Evolutionary conservation across 2,797 vertebrate genomes (phyloP), one percentile per base, ranked within the genome.

Genomic region (Sebastes matsubarae): DNA sequence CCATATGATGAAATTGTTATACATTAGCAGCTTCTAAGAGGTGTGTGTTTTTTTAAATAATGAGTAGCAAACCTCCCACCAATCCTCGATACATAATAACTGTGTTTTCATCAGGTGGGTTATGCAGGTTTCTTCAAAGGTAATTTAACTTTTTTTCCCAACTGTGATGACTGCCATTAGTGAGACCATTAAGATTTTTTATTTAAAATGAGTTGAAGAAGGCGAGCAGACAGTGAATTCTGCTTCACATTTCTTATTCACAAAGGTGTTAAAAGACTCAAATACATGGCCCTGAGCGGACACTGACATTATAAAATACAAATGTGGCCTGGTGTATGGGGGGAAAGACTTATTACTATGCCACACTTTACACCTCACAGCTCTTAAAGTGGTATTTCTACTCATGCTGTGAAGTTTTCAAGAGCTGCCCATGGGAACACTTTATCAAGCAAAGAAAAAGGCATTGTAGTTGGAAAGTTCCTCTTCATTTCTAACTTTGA

Each of bases 241-340:
- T 54, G 16, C 65, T 70, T 70, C 38, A 67, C 60, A 84, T 81
- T 87, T 84, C 6, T 54, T 75, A 85, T 83, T 82, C 87, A 86
- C 34, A 89, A 52, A 79, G 59, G 61, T 59, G 66, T 76, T 87
- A 65, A 75, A 75, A 80, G 58, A 67, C 68, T 80, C 20, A 72
- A 73, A 75, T 57, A 54, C 61, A 67, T 70, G 71, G 76, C 82
- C 81, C 68, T 81, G 70, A 86, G 83, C 83, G 72, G 70, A 85
- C 74, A 78, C 36, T 76, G 85, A 65, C 65, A 83, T 86, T 83
- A 65, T 84, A 29, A 34, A 58, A 69, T 58, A 75, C 69, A 80
- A 73, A 77, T 69, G 75, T 77, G 77, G 46, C 67, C 73, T 68
- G 29, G 78, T 78, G 77, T 24, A 63, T 25, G 6, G 22, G 80